Percentiles rank a stretch among this genome's conserved stretches.
phyloP scores from a whole-genome alignment of 2,113 vertebrate species.

The Ranitomeya variabilis region DNA sequence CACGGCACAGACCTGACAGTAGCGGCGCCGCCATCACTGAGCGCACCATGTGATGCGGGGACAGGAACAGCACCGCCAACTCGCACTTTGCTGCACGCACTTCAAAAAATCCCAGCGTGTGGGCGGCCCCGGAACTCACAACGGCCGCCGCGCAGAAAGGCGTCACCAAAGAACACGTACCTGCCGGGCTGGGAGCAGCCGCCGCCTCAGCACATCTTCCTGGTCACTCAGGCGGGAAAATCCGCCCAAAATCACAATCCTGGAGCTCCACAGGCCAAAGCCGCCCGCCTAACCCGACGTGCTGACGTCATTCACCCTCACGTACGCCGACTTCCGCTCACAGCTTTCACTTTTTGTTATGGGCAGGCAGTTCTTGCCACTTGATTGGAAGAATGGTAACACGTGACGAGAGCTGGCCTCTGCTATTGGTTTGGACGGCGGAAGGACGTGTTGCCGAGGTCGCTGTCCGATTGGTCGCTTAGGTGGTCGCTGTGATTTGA shows the following conservation, averaged over 20 bases:
- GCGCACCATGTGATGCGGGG: not conserved
- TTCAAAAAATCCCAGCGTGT: not conserved
- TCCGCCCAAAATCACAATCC: conserved; percentile 33
- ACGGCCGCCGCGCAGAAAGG: conserved; percentile 7
- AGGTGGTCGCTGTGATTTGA: conserved; percentile 14
- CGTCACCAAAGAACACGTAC: not conserved
- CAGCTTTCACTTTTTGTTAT: not conserved
- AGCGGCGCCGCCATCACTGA: not conserved
- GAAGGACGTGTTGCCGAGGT: not conserved
- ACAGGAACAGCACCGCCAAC: not conserved
- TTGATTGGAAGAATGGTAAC: not conserved
- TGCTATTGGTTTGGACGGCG: not conserved
- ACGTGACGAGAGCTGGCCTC: not conserved
- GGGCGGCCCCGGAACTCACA: not conserved
- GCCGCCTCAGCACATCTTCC: conserved; percentile 17
- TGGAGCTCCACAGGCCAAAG: conserved; percentile 53
- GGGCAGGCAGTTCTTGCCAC: not conserved
- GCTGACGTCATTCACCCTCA: not conserved
- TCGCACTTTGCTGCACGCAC: not conserved
- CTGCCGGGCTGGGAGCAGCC: not conserved
- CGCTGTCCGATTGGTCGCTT: not conserved
- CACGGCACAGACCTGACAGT: not conserved
- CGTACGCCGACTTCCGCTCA: not conserved
- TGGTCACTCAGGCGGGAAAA: conserved; percentile 21
- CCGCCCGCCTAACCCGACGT: conserved; percentile 47